phyloP scores from a whole-genome alignment of 2,888 invertebrate species.

The Orthosia cruda region DNA sequence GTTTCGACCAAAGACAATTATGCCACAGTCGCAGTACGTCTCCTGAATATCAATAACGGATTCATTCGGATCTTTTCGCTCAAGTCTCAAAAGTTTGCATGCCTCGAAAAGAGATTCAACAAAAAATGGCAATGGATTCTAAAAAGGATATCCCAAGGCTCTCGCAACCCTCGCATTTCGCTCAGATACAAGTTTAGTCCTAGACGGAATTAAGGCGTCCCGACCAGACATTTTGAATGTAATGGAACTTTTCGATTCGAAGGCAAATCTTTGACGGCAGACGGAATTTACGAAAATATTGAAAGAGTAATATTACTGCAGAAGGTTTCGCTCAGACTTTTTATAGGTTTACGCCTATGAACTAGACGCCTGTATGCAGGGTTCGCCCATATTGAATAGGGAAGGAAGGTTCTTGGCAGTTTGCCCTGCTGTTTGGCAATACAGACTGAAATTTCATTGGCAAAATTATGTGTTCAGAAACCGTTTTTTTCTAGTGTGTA shows the following conservation, averaged over 20 bases:
- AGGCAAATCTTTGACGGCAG: slow-evolving; percentile 19
- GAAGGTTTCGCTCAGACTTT: too few relatives aligned
- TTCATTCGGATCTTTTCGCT: not conserved
- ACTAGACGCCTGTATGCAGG: too few relatives aligned
- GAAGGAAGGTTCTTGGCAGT: too few relatives aligned
- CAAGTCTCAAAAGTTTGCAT: not conserved
- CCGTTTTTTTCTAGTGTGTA: not conserved
- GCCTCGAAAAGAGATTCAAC: not conserved
- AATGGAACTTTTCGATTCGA: slow-evolving; percentile 23
- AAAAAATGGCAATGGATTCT: not conserved
- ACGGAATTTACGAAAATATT: not conserved
- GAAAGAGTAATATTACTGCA: not conserved
- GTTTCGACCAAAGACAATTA: not conserved
- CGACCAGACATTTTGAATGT: slow-evolving; percentile 36
- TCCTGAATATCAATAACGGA: not conserved
- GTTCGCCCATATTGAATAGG: too few relatives aligned
- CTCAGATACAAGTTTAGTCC: slow-evolving; percentile 10
- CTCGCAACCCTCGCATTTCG: slow-evolving; percentile 4
- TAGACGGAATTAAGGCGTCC: not conserved
- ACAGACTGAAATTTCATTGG: too few relatives aligned
- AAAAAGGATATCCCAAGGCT: not conserved
- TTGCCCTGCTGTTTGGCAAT: too few relatives aligned
- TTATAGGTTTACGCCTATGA: too few relatives aligned
- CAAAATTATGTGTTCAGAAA: not conserved
- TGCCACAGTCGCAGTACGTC: not conserved